phyloP scores from a whole-genome alignment of 37 sponge, comb jelly and placozoan genomes.

The Aphrocallistes beatrix region DNA sequence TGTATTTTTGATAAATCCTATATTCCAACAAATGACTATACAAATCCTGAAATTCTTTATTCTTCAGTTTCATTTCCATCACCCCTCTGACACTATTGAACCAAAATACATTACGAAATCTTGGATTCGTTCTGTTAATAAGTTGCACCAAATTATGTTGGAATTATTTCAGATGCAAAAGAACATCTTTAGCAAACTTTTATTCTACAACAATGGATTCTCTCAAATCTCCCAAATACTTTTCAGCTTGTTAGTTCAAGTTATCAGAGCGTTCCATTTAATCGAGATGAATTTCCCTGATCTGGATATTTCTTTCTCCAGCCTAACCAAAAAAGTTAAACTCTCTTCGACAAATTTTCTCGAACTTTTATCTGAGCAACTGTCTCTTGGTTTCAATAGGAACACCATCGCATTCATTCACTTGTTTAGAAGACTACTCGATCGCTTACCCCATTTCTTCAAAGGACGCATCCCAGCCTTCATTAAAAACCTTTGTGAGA shows the following conservation, averaged over 20 bases:
- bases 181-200: not conserved
- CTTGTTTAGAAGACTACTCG: not conserved
- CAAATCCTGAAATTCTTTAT: not conserved
- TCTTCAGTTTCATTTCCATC: not conserved
- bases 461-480: not conserved
- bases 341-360: not conserved
- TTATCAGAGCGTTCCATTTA: not conserved
- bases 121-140: not conserved
- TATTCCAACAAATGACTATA: not conserved
- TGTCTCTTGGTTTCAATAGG: not conserved
- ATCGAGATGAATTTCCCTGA: not conserved
- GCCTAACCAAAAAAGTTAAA: not conserved
- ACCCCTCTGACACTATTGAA: not conserved
- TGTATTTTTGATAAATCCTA: not conserved
- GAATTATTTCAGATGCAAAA: not conserved
- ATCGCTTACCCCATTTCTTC: not conserved
- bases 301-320: not conserved
- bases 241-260: slow-evolving; percentile 4
- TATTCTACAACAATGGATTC: not conserved
- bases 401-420: not conserved
- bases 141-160: not conserved
- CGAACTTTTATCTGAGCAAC: not conserved
- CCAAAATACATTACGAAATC: not conserved
- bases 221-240: not conserved
- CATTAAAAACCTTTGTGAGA: not conserved